Evolutionary conservation across 2,888 invertebrate species (phyloP).

Genomic region (Drymonia ruficornis): DNA sequence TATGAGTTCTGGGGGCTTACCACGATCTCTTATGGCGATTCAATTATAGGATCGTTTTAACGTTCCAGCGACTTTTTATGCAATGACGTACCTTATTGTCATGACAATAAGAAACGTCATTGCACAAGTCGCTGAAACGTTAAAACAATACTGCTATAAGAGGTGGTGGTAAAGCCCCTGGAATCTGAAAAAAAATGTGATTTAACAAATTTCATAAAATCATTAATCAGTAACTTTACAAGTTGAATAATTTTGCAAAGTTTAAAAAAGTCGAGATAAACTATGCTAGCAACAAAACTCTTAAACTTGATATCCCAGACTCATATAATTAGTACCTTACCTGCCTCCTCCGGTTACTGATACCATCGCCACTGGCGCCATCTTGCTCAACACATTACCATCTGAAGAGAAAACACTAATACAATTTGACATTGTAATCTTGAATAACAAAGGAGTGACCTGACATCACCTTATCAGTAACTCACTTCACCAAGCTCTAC

Average conservation of each 20-base stretch:
- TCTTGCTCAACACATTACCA: slow-evolving; percentile 64
- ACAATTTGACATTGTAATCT: slow-evolving; percentile 73
- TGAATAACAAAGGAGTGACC: slow-evolving; percentile 72
- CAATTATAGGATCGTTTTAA: too few species aligned
- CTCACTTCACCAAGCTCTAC: slow-evolving; percentile 43
- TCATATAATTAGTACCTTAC: slow-evolving; percentile 17
- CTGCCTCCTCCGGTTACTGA: slow-evolving; percentile 41
- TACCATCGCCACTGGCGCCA: slow-evolving; percentile 68
- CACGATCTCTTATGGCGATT: too few species aligned
- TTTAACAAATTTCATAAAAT: too few species aligned
- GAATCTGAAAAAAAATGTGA: too few species aligned
- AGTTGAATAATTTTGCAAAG: not conserved
- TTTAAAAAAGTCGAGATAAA: not conserved
- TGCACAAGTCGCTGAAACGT: too few species aligned
- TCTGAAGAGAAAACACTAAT: slow-evolving; percentile 64
- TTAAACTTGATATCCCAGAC: not conserved
- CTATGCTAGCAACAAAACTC: not conserved
- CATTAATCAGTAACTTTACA: too few species aligned
- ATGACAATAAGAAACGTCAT: too few species aligned
- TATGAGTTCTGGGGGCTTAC: too few species aligned
- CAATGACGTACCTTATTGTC: too few species aligned
- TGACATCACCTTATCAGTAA: slow-evolving; percentile 68
- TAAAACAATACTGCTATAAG: too few species aligned
- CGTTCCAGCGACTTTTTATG: too few species aligned
- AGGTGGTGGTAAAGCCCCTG: too few species aligned